Base-by-base conservation (phyloP, 2,797 vertebrate genomes). In the Hemitrygon akajei region DNA sequence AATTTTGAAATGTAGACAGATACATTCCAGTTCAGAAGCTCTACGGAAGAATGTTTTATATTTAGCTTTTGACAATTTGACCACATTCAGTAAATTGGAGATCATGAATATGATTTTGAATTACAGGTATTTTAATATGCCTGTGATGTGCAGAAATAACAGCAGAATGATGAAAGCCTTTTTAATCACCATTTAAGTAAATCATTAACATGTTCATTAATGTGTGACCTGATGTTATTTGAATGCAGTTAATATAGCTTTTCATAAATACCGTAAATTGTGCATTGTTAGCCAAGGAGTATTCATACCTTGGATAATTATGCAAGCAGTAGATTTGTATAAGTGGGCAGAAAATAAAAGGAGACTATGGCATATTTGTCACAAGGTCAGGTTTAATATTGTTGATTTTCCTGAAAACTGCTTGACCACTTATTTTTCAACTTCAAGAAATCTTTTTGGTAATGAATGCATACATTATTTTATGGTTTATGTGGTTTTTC, bases 181-280 rank as follows among this genome's bases (percentile, higher is more conserved):
- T 66, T 89, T n/a, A 66, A 89, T 37, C 84, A 63, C 12, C 14
- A 16, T 87, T 30, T n/a, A 89, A 89, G 86, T 66, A 69, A 89
- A 66, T 14, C n/a, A 89, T 69, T 34, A 87, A 34, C 60, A 66
- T 10, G 60, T 7, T 16, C 30, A 87, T 66, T 69, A n/a, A 37
- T 69, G n/a, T 69, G n/a, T 69, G 18, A 25, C 18, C 18, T 89
- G 86, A 69, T 69, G 25, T 30, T 34, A 20, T 87, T 58, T 69
- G n/a, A 89, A 66, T 89, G 3, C 86, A 37, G 20, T n/a, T 69
- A 89, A 89, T 87, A 66, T n/a, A 89, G 63, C 86, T 89, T 63
- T 37, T 89, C 30, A 69, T 89, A 89, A 22, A 69, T 69, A 89
- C 30, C 60, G 69, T 89, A 66, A 34, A 34, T 89, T 34, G n/a